Conservation (phyloP, 2,797 vertebrate genomes). For the Epinephelus coioides region DNA sequence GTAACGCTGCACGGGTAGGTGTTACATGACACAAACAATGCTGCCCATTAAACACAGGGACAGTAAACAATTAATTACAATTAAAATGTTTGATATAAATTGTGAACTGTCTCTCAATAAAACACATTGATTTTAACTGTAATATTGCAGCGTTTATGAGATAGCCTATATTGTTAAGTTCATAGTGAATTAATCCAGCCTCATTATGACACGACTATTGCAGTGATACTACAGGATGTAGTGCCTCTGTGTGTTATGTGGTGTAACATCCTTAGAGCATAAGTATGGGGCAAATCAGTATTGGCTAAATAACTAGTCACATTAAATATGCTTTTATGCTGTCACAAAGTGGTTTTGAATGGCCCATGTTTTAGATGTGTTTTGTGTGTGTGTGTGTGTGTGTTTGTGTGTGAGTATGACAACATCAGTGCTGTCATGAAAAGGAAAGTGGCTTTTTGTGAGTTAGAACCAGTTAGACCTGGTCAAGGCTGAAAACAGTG, state of each 20-base stretch:
- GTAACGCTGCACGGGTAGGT: not conserved
- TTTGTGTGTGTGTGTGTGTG: not conserved
- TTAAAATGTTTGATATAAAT: not conserved
- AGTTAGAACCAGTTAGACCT: constrained; percentile 57
- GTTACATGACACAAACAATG: constrained; percentile 1
- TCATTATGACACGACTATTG: not conserved
- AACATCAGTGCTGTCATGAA: not conserved
- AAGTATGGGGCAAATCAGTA: not conserved
- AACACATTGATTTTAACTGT: not conserved
- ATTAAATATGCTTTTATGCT: not conserved
- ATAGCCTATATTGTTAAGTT: not conserved
- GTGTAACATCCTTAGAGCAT: not conserved
- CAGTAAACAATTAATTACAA: constrained; percentile 3
- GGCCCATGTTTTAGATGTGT: not conserved
- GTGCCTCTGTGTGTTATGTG: not conserved
- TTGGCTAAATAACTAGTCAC: not conserved
- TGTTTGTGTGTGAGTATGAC: constrained; percentile 5
- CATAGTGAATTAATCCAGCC: not conserved
- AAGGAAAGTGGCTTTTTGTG: constrained; percentile 6
- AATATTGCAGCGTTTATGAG: not conserved
- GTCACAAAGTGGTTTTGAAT: not conserved
- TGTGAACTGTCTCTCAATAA: rapidly evolving
- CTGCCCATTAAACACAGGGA: not conserved
- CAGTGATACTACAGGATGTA: not conserved
- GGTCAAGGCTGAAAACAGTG: constrained; percentile 21